A percentile compares a stretch with the other conserved stretches of the same genome.
These are phyloP conservation scores for Drosophila pseudotalamancana DNA, from an alignment of 2,888 invertebrate genomes.

Conservation along the genomic window DNA sequence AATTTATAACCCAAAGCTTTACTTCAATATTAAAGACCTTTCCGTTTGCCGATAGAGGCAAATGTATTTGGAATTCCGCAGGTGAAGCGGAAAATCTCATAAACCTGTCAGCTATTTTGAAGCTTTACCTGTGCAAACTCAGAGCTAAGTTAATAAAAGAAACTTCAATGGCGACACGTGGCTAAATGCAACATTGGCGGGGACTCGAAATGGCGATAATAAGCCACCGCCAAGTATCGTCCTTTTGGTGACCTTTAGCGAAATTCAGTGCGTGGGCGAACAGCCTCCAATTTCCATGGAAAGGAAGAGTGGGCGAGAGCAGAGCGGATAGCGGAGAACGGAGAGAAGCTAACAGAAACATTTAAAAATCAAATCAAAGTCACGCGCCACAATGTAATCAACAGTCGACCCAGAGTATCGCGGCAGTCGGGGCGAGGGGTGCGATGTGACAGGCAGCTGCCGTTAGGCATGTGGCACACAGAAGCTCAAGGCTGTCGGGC, in stretches of 20 bases:
- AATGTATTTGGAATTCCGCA: not conserved
- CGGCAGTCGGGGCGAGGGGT: no score
- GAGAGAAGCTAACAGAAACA: slow-evolving; percentile 60
- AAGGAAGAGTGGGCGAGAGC: not conserved
- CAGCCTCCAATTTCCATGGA: slow-evolving; percentile 32
- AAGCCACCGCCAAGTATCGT: slow-evolving; percentile 56
- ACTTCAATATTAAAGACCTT: not conserved
- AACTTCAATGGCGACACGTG: slow-evolving; percentile 69
- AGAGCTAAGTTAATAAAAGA: slow-evolving; percentile 51
- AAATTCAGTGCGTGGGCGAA: slow-evolving; percentile 27
- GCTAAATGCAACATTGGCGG: slow-evolving; percentile 52
- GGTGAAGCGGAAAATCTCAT: slow-evolving; percentile 16
- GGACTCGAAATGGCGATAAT: slow-evolving; percentile 45
- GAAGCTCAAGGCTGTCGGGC: slow-evolving; percentile 38
- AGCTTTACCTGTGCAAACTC: not conserved
- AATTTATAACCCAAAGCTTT: no score
- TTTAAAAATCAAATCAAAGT: slow-evolving; percentile 82
- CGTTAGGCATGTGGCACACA: slow-evolving; percentile 11
- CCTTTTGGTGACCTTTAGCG: slow-evolving; percentile 81
- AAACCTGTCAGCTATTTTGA: slow-evolving; percentile 11
- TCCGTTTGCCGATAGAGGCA: not conserved
- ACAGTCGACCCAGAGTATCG: slow-evolving; percentile 45
- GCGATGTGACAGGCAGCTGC: slow-evolving; percentile 1
- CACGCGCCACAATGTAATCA: slow-evolving; percentile 79
- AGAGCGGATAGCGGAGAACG: not conserved